Evolutionary conservation across 92 coral and sea anemone species (phyloP).

Genomic region (Palythoa grandiflora): DNA sequence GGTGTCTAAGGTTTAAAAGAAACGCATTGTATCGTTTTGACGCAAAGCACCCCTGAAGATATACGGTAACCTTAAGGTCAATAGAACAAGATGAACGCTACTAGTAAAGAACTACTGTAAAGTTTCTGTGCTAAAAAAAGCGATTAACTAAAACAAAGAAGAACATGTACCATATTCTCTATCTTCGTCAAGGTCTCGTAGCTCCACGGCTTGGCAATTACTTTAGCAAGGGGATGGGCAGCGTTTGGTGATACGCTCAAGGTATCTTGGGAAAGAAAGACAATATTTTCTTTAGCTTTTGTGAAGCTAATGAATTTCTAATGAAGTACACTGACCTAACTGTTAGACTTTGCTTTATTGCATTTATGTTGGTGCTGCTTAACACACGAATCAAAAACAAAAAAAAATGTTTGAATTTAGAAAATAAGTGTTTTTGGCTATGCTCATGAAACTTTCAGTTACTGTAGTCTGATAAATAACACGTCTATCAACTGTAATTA

Average conservation of each 20-base stretch:
- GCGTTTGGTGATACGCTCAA: slow-evolving; percentile 26
- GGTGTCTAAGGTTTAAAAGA: no score
- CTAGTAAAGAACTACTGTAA: neutral
- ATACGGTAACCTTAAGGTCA: neutral
- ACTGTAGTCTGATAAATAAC: neutral
- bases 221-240: slow-evolving; percentile 24
- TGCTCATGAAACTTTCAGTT: neutral
- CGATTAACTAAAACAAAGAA: neutral
- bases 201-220: slow-evolving; percentile 30
- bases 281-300: neutral
- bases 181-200: slow-evolving; percentile 22
- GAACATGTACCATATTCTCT: slow-evolving; percentile 16
- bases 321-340: neutral
- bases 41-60: no score
- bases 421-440: no score
- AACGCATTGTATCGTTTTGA: no score
- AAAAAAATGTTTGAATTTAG: no score
- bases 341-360: neutral
- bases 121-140: neutral
- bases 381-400: neutral
- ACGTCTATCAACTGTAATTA: neutral
- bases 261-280: slow-evolving; percentile 9
- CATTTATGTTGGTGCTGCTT: neutral
- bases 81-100: neutral
- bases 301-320: neutral